These are phyloP conservation scores for Pampusana beccarii DNA, from an alignment of 2,113 vertebrate species.

Conservation along the genomic window DNA sequence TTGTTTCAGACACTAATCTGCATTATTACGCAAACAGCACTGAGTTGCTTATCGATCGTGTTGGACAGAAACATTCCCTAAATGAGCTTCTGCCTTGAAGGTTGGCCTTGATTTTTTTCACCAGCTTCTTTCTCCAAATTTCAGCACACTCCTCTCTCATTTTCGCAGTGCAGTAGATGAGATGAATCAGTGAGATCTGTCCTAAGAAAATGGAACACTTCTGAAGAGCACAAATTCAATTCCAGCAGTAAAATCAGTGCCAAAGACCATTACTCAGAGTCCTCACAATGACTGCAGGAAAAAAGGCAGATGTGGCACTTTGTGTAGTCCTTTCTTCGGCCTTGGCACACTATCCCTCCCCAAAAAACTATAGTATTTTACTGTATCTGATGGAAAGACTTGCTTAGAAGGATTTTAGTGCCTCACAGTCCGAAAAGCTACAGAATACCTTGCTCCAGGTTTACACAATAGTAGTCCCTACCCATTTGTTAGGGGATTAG, in stretches of 20 bases:
- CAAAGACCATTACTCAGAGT: neutral
- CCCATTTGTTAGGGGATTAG: neutral
- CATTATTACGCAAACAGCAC: neutral
- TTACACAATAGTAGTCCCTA: neutral
- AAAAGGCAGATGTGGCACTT: no score
- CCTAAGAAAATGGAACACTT: rapidly evolving
- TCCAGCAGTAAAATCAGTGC: neutral
- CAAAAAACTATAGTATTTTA: neutral
- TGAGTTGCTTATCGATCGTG: neutral
- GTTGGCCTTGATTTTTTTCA: neutral
- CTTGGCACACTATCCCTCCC: neutral
- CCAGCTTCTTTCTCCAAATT: neutral
- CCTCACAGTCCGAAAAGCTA: neutral
- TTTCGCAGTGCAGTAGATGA: neutral
- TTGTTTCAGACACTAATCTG: neutral
- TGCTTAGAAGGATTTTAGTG: neutral
- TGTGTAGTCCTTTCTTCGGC: neutral
- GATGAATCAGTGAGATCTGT: neutral
- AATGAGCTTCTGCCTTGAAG: neutral
- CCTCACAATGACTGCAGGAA: neutral
- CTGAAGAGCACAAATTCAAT: neutral
- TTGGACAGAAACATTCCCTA: neutral
- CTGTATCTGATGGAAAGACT: neutral
- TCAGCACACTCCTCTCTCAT: neutral
- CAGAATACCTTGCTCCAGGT: neutral